Conservation (phyloP, 2,797 vertebrate genomes). For the Pangasius macronema region DNA sequence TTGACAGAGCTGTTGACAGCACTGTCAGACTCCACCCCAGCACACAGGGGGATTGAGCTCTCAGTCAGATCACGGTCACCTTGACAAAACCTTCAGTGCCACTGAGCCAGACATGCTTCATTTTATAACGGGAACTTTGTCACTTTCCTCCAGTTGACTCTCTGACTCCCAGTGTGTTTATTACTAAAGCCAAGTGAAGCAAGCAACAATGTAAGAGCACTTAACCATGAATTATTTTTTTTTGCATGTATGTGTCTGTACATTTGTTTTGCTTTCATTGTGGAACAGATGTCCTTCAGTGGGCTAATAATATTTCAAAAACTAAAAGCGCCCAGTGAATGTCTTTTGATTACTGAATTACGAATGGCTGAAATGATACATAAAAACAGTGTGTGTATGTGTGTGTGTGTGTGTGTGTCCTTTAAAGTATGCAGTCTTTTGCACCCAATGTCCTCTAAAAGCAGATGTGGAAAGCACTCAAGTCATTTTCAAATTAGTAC, state of each 20-base stretch:
- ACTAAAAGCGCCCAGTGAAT: background rate
- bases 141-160: slow-evolving; percentile 1
- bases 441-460: background rate
- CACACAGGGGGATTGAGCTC: slow-evolving; percentile 40
- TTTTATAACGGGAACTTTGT: slow-evolving; percentile 12
- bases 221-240: background rate
- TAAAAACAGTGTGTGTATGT: background rate
- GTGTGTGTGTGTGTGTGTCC: background rate
- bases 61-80: slow-evolving; percentile 47
- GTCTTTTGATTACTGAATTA: background rate
- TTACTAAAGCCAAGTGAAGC: slow-evolving; percentile 11
- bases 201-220: background rate
- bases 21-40: slow-evolving; percentile 60
- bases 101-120: slow-evolving; percentile 29
- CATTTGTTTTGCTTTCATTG: background rate
- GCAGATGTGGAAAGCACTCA: background rate
- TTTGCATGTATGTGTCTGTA: background rate
- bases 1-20: slow-evolving; percentile 64
- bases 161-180: slow-evolving; percentile 9
- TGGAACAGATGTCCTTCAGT: background rate
- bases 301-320: background rate
- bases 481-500: background rate
- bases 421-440: background rate
- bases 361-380: background rate
- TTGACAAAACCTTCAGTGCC: slow-evolving; percentile 45